Base-by-base conservation (phyloP, 2,797 vertebrate species). In the Vultur gryphus region DNA sequence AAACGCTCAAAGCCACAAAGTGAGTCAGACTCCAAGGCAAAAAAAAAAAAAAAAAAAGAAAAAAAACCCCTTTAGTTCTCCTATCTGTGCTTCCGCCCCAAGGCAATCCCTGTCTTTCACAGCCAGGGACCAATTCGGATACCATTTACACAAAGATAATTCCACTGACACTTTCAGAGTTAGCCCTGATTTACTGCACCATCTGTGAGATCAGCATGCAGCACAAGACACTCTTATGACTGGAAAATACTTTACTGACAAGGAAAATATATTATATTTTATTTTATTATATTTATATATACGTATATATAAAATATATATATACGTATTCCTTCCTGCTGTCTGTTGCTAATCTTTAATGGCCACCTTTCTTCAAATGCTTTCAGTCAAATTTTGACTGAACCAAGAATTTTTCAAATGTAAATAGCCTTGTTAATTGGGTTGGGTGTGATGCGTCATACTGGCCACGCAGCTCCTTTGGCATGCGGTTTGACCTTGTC, bases 181-280 rank as follows among this genome's bases (percentile, higher is more conserved):
- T 95, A 96, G 59, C 46, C 78, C 67, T 96, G 93, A 96, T 97
- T 97, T 95, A 96, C 82, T n/a, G 89, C 62, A 62, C 87, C 87
- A 89, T 96, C 93, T 95, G 94, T 81, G 73, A 96, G 87, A 95
- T 95, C 95, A 95, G 90, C 76, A 81, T 94, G 93, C 0, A 0
- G 91, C 93, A 94, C 85, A 81, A 96, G 94, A 91, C 51, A 49
- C 69, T 88, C 87, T 91, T 69, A 94, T 76, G 90, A 96, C 89
- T 95, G 90, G 89, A 93, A 97, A 96, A 94, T 78, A 91, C 59
- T 94, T 92, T 75, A 54, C 76, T 89, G 90, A 91, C 77, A 91
- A 84, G 65, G 24, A 95, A 95, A 90, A 94, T 43, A 92, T n/a
- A n/a, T n/a, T n/a, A n/a, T n/a, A n/a, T n/a, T n/a, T n/a, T n/a